phyloP scores from a whole-genome alignment of 1,140 invertebrate species.

The Lordiphosa mommai region DNA sequence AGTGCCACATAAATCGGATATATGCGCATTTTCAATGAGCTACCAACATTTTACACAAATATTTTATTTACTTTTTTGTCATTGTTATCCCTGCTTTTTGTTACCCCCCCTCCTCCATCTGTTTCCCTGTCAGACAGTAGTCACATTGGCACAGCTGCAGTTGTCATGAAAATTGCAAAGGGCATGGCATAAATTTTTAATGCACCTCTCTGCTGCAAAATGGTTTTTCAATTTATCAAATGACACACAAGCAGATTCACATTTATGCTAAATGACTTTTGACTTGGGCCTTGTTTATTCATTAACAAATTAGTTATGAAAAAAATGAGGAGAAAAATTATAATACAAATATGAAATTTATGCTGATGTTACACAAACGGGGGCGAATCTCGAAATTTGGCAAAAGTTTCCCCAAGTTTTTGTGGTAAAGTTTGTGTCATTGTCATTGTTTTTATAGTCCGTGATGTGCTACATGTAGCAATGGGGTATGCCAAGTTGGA shows the following conservation, averaged over 20 bases:
- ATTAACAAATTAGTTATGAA: constrained; percentile 62
- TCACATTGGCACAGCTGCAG: constrained; percentile 31
- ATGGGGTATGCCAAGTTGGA: too few relatives aligned
- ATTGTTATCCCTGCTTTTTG: constrained; percentile 18
- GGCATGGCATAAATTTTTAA: constrained; percentile 53
- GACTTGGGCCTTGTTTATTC: constrained; percentile 19
- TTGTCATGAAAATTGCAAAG: constrained; percentile 40
- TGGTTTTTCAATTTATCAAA: constrained; percentile 53
- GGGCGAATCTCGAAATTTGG: constrained; percentile 45
- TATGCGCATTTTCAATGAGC: constrained; percentile 52
- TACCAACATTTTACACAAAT: constrained; percentile 40
- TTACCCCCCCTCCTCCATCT: background rate
- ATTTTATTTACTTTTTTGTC: constrained; percentile 29
- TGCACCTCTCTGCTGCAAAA: constrained; percentile 26
- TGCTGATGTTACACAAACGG: constrained; percentile 52
- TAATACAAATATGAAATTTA: constrained; percentile 76
- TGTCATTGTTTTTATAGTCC: constrained; percentile 45
- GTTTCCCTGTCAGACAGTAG: background rate
- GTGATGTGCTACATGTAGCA: too few relatives aligned
- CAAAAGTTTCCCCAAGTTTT: constrained; percentile 42
- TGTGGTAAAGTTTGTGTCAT: constrained; percentile 39
- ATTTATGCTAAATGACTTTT: constrained; percentile 5
- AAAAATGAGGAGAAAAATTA: constrained; percentile 37
- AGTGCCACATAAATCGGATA: constrained; percentile 52
- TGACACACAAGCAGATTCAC: constrained; percentile 31